Evolutionary conservation across 2,888 invertebrate genomes (phyloP), one percentile per base, ranked within the genome.

Genomic region (Pomacea canaliculata): DNA sequence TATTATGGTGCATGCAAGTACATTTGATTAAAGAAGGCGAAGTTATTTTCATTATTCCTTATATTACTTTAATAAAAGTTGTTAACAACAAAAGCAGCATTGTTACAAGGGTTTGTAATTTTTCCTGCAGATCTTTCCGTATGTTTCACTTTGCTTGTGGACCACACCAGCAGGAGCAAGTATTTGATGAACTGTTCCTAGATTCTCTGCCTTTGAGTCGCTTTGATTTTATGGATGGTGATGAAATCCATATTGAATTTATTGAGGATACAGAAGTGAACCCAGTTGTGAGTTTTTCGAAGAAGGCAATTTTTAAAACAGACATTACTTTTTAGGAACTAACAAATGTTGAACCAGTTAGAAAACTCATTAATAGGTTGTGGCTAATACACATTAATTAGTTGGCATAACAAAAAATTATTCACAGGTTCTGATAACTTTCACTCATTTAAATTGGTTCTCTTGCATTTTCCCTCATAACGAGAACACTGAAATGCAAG

Each of bases 141-240:
- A 79, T 88, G 80, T 86, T 79, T 70, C 86, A 86, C 78, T 78
- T 79, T 23, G 78, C 85, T 1, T 84, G 85, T 75, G 83, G 84
- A 4, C 83, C 84, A 7, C 66, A 76, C 13, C 86, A 85, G 65
- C 68, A 79, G 10, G 81, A 79, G 23, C 79, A 79, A 0, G 82
- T 79, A 9, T 69, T 78, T n/a, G 83, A 85, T 70, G 85, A 87
- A 76, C 79, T 88, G 13, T 73, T 80, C 16, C 74, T 83, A 18
- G 82, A 83, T 60, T 78, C 81, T 3, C 79, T 87, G 46, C 88
- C 87, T 5, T 83, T 87, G 82, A 87, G 86, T 70, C 81, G 88
- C 7, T 85, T 84, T 76, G 85, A 87, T 71, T 82, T 88, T 66
- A 76, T 86, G 78, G 85, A 86, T 27, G 87, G 86, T 1, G 88